Evolutionary conservation across 2,888 invertebrate species (phyloP).

Genomic region (Drosophila formosana): DNA sequence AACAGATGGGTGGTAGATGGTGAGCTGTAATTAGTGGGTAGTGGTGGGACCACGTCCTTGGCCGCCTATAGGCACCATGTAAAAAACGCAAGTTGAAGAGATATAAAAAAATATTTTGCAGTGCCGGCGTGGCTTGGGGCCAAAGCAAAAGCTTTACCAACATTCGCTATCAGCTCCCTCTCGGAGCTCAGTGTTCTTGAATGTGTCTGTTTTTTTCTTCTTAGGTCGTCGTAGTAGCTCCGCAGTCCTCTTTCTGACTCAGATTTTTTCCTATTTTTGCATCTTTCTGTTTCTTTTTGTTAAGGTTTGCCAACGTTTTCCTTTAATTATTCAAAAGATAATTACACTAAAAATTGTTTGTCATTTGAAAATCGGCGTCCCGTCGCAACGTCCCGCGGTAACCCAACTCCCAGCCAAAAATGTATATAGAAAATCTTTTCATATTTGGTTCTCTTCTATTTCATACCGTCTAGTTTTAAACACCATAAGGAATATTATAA

Average conservation of each 20-base stretch:
- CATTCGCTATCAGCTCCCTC: conserved; percentile 51
- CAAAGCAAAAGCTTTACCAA: conserved; percentile 35
- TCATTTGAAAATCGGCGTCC: conserved; percentile 60
- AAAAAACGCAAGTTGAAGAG: too few species aligned
- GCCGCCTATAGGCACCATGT: conserved; percentile 33
- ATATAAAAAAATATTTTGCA: conserved; percentile 68
- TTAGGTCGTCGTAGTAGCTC: conserved; percentile 27
- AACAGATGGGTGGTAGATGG: conserved; percentile 32
- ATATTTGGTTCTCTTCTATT: conserved; percentile 20
- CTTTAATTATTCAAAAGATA: conserved; percentile 84
- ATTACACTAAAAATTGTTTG: conserved; percentile 75
- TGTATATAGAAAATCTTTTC: conserved; percentile 61
- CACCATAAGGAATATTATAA: not conserved
- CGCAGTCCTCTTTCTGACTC: conserved; percentile 51
- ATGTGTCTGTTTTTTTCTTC: conserved; percentile 10
- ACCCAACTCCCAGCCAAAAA: conserved; percentile 58
- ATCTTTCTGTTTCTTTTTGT: conserved; percentile 46
- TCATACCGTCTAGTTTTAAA: conserved; percentile 19
- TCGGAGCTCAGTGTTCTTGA: conserved; percentile 10
- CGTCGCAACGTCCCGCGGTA: conserved; percentile 45
- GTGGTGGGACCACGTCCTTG: conserved; percentile 25
- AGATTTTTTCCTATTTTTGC: conserved; percentile 54
- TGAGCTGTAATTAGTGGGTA: not conserved
- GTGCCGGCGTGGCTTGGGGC: conserved; percentile 16
- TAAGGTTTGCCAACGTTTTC: conserved; percentile 72